Percentiles rank a stretch among this genome's conserved stretches.
Evolutionary conservation across 2,113 vertebrate species (phyloP).

Genomic region (Seriola quinqueradiata): DNA sequence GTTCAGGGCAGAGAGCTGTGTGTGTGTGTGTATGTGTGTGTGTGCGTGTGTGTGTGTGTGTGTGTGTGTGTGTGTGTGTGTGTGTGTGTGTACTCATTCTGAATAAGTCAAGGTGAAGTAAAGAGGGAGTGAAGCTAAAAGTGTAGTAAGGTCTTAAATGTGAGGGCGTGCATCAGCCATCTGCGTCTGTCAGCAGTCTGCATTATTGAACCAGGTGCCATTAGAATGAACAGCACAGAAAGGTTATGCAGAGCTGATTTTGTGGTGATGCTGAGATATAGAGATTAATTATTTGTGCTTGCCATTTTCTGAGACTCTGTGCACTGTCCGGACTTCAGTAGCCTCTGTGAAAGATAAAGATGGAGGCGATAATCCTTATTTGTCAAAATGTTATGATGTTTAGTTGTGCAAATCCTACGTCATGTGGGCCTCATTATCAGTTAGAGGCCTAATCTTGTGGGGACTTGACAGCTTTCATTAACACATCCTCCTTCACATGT

Average conservation of each 20-base stretch:
- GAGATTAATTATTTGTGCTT: slow-evolving; percentile 37
- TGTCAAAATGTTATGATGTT: neutral
- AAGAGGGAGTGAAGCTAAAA: slow-evolving; percentile 13
- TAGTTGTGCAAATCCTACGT: neutral
- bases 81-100: neutral
- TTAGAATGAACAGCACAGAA: slow-evolving; percentile 40
- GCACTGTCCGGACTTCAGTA: neutral
- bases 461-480: slow-evolving; percentile 41
- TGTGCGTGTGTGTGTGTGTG: neutral
- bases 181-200: slow-evolving; percentile 39
- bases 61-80: slow-evolving; percentile 1
- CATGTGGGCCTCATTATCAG: slow-evolving; percentile 5
- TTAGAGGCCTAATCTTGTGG: slow-evolving; percentile 8
- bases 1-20: slow-evolving; percentile 23
- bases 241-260: slow-evolving; percentile 31
- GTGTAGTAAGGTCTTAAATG: neutral
- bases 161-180: slow-evolving; percentile 46
- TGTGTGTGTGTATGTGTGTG: neutral
- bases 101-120: slow-evolving; percentile 18
- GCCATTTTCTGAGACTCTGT: neutral
- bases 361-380: neutral
- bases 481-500: slow-evolving; percentile 34
- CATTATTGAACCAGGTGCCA: slow-evolving; percentile 60
- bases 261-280: slow-evolving; percentile 12
- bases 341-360: neutral